Conservation (phyloP, 2,797 vertebrate genomes). For the Setipinna tenuifilis region DNA sequence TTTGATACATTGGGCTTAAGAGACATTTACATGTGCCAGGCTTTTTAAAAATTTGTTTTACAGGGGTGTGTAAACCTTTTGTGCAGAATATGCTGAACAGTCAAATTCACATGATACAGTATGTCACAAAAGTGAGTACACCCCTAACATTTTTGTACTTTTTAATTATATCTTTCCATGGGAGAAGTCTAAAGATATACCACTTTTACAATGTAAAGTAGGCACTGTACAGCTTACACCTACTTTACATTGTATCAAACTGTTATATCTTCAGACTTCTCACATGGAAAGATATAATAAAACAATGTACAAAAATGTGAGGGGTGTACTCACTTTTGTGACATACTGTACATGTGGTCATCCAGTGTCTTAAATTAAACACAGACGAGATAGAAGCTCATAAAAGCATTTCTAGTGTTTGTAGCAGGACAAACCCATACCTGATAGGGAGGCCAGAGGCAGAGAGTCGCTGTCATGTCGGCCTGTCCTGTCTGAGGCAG, state of each 20-base stretch:
- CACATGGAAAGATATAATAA: no score
- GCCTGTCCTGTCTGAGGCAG: constrained; percentile 58
- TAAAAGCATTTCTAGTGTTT: not conserved
- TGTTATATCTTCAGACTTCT: no score
- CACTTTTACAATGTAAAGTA: no score
- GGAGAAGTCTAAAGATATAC: no score
- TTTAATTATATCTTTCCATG: no score
- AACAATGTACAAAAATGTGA: no score
- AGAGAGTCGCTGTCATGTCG: constrained; percentile 55
- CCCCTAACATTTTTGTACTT: no score
- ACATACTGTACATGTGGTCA: not conserved
- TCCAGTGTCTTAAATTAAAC: not conserved
- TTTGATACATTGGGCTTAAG: not conserved
- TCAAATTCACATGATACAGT: not conserved
- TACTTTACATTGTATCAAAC: no score
- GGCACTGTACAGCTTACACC: no score
- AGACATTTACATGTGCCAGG: not conserved
- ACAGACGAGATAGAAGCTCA: not conserved
- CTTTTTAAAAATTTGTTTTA: not conserved
- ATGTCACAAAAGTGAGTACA: no score
- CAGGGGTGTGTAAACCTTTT: not conserved
- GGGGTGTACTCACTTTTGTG: no score
- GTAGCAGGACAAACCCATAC: constrained; percentile 30
- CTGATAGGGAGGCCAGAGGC: constrained; percentile 64
- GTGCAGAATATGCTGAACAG: not conserved